Percentiles rank a stretch among this genome's conserved stretches.
phyloP scores from a whole-genome alignment of 1,140 invertebrate genomes.

The Caenorhabditis remanei region DNA sequence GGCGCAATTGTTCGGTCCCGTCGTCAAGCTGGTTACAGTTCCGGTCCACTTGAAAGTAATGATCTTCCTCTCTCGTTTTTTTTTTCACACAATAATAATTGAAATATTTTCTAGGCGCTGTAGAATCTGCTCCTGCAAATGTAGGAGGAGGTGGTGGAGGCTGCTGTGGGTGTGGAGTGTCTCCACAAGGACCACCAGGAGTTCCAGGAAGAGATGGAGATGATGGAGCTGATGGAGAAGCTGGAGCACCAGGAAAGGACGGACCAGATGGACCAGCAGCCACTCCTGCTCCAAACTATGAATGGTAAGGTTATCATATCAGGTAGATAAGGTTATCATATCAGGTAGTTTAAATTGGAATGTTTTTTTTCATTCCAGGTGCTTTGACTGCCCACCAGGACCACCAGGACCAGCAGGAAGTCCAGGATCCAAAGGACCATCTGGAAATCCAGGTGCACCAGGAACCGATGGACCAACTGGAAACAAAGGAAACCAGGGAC shows the following conservation, averaged over 20 bases:
- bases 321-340: constrained; percentile 2
- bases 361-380: neutral
- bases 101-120: constrained; percentile 32
- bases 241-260: constrained; percentile 62
- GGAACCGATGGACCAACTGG: constrained; percentile 59
- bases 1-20: constrained; percentile 42
- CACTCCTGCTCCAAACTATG: constrained; percentile 60
- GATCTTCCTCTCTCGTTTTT: neutral
- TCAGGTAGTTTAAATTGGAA: neutral
- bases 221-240: constrained; percentile 64
- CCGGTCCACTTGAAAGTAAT: constrained; percentile 54
- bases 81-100: neutral
- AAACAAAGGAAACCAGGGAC: constrained; percentile 63
- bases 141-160: constrained; percentile 18
- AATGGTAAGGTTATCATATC: constrained; percentile 12
- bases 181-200: constrained; percentile 64
- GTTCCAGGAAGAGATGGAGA: constrained; percentile 66
- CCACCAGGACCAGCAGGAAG: constrained; percentile 63
- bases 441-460: constrained; percentile 58
- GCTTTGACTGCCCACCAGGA: constrained; percentile 64
- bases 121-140: constrained; percentile 44
- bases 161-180: constrained; percentile 48
- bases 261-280: constrained; percentile 63
- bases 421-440: constrained; percentile 63
- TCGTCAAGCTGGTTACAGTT: constrained; percentile 60